These are phyloP conservation scores for Apantesis nais DNA, from an alignment of 2,888 invertebrate genomes.

Conservation along the genomic window DNA sequence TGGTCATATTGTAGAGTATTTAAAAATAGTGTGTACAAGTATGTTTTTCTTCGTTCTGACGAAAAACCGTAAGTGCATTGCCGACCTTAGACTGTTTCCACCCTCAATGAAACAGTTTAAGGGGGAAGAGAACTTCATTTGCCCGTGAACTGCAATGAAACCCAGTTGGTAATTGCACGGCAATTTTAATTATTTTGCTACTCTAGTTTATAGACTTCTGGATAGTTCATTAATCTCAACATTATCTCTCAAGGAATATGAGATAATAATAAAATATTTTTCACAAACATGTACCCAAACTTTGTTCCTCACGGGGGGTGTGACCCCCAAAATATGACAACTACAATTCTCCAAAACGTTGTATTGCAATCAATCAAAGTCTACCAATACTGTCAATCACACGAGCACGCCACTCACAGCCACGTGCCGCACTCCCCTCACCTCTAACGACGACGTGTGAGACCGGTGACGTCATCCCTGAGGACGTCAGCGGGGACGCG, in stretches of 20 bases:
- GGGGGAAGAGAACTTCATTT: neutral
- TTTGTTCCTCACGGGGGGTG: too few relatives aligned
- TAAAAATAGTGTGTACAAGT: neutral
- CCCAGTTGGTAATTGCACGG: neutral
- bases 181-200: neutral
- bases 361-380: neutral
- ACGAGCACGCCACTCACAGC: neutral
- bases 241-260: neutral
- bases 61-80: neutral
- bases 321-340: neutral
- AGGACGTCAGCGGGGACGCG: slow-evolving; percentile 63
- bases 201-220: neutral
- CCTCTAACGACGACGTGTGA: slow-evolving; percentile 44
- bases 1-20: neutral
- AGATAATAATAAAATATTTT: neutral
- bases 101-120: neutral
- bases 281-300: too few relatives aligned
- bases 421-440: slow-evolving; percentile 25
- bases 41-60: neutral
- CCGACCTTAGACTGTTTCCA: neutral
- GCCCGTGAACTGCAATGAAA: neutral
- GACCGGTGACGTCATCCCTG: slow-evolving; percentile 57
- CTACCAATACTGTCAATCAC: neutral
- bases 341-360: neutral
- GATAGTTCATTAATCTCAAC: neutral